A percentile compares a stretch with the other conserved stretches of the same genome.
Evolutionary conservation across 2,888 invertebrate species (phyloP).

Genomic region (Apamea epomidion): DNA sequence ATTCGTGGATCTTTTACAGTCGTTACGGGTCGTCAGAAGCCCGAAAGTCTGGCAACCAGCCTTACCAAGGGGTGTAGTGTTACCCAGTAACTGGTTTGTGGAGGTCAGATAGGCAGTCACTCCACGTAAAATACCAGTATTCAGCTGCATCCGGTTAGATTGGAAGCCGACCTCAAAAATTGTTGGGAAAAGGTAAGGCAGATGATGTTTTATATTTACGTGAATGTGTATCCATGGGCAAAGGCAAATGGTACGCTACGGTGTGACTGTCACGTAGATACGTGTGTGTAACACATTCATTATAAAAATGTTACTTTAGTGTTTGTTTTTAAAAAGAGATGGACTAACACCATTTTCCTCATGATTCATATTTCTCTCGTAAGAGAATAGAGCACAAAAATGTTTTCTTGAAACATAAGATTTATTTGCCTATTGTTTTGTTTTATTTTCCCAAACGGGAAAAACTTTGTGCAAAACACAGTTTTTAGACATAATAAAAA

Average conservation of each 20-base stretch:
- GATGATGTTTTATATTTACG: neutral
- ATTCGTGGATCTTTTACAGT: neutral
- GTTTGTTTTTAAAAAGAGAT: neutral
- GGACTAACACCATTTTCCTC: neutral
- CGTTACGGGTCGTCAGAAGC: neutral
- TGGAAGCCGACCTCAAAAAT: neutral
- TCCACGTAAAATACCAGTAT: neutral
- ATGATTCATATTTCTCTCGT: conserved; percentile 1
- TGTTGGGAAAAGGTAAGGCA: neutral
- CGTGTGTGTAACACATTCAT: neutral
- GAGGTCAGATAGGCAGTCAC: neutral
- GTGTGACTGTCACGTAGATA: neutral
- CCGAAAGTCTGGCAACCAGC: neutral
- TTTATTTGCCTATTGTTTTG: conserved; percentile 36
- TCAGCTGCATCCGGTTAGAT: neutral
- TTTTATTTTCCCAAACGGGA: conserved; percentile 30
- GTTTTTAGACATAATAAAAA: conserved; percentile 28
- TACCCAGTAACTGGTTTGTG: neutral
- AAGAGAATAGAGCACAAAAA: conserved; percentile 9
- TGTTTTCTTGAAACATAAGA: conserved; percentile 15
- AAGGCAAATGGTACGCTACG: neutral
- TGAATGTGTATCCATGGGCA: neutral
- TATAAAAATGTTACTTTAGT: neutral
- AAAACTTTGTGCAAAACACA: conserved; percentile 13
- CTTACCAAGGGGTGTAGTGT: neutral